A percentile compares a stretch with the other conserved stretches of the same genome.
Evolutionary conservation across 2,797 vertebrate genomes (phyloP).

Genomic region (Heliangelus exortis): DNA sequence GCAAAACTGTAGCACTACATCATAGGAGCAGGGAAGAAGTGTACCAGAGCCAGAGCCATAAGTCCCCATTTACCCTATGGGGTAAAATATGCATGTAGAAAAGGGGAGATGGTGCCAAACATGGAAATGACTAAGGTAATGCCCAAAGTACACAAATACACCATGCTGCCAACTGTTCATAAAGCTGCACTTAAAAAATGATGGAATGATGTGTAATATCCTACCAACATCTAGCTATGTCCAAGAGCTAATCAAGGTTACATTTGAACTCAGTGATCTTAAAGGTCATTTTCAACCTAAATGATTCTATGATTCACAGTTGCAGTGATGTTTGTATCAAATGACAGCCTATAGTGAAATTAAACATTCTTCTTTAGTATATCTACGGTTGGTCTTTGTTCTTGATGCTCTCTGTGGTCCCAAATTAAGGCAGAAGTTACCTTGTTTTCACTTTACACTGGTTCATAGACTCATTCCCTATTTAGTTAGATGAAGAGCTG

Average conservation of each 20-base stretch:
- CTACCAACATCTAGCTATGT: neutral
- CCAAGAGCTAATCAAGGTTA: neutral
- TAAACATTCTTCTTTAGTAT: neutral
- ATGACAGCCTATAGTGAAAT: neutral
- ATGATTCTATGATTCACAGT: neutral
- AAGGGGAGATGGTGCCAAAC: neutral
- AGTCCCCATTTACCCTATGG: neutral
- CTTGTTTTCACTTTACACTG: neutral
- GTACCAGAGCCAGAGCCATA: neutral
- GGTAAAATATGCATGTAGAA: neutral
- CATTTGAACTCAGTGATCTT: too few relatives aligned
- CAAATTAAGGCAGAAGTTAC: neutral
- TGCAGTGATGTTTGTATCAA: neutral
- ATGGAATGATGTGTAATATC: neutral
- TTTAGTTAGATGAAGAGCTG: neutral
- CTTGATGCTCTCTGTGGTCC: neutral
- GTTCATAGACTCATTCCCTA: neutral
- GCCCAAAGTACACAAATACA: neutral
- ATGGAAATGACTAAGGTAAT: neutral
- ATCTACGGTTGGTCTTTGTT: neutral
- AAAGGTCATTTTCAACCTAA: too few relatives aligned
- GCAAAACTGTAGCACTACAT: neutral
- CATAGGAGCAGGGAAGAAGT: neutral
- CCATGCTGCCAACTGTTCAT: neutral
- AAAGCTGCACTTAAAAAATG: conserved; percentile 44